Conservation (phyloP, 35 echinoderm and acorn worm genomes). For the Ptychodera flava region DNA sequence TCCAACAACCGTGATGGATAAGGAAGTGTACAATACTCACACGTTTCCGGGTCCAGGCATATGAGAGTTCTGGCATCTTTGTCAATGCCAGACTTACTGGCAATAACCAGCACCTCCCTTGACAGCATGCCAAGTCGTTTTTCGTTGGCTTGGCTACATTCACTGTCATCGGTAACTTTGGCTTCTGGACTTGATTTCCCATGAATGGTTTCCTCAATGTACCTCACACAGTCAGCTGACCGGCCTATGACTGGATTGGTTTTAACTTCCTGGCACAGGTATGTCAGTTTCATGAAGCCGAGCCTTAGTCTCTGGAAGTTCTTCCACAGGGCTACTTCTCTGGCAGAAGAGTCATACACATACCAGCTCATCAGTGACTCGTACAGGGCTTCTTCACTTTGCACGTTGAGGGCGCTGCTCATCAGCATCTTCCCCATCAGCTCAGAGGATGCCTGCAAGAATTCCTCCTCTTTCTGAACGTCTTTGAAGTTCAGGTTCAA, state of each 20-base stretch:
- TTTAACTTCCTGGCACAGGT: background rate
- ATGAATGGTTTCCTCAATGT: background rate
- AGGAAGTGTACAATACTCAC: constrained; percentile 19
- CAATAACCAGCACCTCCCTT: constrained; percentile 34
- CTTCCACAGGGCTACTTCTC: background rate
- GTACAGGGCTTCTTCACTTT: constrained; percentile 27
- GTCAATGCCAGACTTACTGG: background rate
- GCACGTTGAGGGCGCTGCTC: constrained; percentile 39
- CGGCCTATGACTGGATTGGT: background rate
- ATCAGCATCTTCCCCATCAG: constrained; percentile 22
- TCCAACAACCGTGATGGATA: constrained; percentile 39
- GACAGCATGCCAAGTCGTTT: constrained; percentile 42
- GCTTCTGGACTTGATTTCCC: background rate
- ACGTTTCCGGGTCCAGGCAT: constrained; percentile 26
- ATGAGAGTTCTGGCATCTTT: constrained; percentile 21
- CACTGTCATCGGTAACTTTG: background rate
- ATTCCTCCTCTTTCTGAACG: constrained; percentile 22
- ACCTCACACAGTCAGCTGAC: background rate
- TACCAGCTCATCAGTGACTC: constrained; percentile 34
- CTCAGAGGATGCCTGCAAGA: constrained; percentile 18
- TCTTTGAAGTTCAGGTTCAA: constrained; percentile 43
- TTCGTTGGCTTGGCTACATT: background rate
- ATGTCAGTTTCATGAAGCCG: background rate
- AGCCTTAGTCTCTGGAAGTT: constrained; percentile 17
- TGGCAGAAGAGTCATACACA: constrained; percentile 10